phyloP scores from a whole-genome alignment of 2,113 vertebrate species.

The Prionailurus bengalensis region DNA sequence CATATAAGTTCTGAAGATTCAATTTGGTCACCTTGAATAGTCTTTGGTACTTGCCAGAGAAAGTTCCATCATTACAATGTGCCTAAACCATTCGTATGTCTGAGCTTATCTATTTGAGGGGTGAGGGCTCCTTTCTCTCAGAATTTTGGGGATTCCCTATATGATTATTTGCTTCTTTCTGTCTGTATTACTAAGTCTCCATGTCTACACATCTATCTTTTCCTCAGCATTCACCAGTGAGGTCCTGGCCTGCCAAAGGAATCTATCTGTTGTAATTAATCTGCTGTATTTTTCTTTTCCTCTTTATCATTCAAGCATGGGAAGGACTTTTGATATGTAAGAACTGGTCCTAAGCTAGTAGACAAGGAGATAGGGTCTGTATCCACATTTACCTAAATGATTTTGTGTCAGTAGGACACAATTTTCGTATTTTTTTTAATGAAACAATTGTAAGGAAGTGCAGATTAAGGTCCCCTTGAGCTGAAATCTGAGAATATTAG shows the following conservation, averaged over 20 bases:
- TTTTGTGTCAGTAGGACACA: neutral
- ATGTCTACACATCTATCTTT: neutral
- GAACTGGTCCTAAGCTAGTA: conserved; percentile 20
- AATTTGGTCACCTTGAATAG: neutral
- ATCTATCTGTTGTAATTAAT: conserved; percentile 48
- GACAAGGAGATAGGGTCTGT: conserved; percentile 7
- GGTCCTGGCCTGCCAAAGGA: conserved; percentile 10
- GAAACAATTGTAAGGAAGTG: conserved; percentile 14
- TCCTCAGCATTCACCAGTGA: neutral
- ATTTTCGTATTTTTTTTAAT: neutral
- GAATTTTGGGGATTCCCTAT: conserved; percentile 11
- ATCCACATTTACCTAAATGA: neutral
- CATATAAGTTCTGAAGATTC: conserved; percentile 37
- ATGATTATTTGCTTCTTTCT: neutral
- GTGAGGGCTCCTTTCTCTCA: conserved; percentile 31
- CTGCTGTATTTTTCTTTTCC: neutral
- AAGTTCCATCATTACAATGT: neutral
- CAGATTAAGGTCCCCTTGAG: neutral
- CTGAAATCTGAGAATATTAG: conserved; percentile 35
- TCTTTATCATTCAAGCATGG: conserved; percentile 1
- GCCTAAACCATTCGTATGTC: conserved; percentile 3
- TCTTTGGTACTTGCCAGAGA: conserved; percentile 35
- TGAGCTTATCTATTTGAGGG: conserved; percentile 14
- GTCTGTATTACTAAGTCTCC: neutral
- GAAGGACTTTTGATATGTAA: conserved; percentile 1